Evolutionary conservation across 1,140 invertebrate species (phyloP).

Genomic region (Nasonia giraulti): DNA sequence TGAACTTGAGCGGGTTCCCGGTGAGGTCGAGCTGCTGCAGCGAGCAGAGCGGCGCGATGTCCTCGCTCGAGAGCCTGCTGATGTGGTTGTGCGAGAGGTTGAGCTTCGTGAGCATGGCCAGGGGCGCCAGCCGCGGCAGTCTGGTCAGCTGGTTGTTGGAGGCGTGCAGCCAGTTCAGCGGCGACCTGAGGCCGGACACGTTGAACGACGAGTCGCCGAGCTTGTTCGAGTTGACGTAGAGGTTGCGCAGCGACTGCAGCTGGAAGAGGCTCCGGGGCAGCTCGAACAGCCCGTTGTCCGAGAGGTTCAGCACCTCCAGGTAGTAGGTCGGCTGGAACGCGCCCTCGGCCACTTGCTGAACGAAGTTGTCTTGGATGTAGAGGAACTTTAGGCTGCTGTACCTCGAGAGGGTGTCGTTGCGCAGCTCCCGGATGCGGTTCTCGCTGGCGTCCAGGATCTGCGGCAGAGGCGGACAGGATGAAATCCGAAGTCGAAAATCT

Average conservation of each 20-base stretch:
- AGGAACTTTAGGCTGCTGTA: slow-evolving; percentile 66
- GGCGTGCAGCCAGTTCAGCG: slow-evolving; percentile 58
- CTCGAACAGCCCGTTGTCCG: slow-evolving; percentile 58
- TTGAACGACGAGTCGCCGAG: slow-evolving; percentile 60
- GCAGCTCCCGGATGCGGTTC: slow-evolving; percentile 67
- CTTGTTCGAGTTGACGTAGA: slow-evolving; percentile 61
- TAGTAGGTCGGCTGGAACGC: slow-evolving; percentile 64
- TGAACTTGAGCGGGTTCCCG: slow-evolving; percentile 60
- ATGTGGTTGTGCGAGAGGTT: slow-evolving; percentile 71
- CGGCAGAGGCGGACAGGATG: too few relatives aligned
- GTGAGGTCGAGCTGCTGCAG: slow-evolving; percentile 62
- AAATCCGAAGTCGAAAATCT: too few relatives aligned
- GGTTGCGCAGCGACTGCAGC: slow-evolving; percentile 59
- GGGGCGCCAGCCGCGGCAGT: slow-evolving; percentile 57
- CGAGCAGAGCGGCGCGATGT: slow-evolving; percentile 66
- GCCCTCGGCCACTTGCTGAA: slow-evolving; percentile 63
- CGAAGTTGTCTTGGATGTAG: slow-evolving; percentile 70
- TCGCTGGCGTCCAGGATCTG: slow-evolving; percentile 66
- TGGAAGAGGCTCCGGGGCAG: slow-evolving; percentile 63
- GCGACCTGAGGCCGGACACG: slow-evolving; percentile 53
- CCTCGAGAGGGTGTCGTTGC: slow-evolving; percentile 62
- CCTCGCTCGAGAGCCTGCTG: slow-evolving; percentile 58
- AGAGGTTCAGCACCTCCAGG: slow-evolving; percentile 66
- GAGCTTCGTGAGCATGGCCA: slow-evolving; percentile 60
- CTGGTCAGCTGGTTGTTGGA: slow-evolving; percentile 59